A percentile compares a stretch with the other conserved stretches of the same genome.
These are phyloP conservation scores for Spodoptera litura DNA, from an alignment of 1,140 invertebrate species.

Conservation along the genomic window DNA sequence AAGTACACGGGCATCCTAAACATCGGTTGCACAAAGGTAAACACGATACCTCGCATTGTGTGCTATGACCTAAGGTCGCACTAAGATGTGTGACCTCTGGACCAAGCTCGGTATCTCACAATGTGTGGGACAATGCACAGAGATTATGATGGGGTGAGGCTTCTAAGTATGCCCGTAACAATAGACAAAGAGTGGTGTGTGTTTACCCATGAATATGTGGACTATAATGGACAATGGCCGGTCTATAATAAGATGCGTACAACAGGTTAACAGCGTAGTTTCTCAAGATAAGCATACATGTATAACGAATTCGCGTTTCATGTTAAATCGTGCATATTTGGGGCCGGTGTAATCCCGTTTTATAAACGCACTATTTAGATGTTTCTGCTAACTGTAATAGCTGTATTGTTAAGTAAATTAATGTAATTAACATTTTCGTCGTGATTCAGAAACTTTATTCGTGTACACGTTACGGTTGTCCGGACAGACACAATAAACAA, in stretches of 20 bases:
- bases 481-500: slow-evolving; percentile 58
- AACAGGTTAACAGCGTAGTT: slow-evolving; percentile 79
- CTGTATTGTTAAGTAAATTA: slow-evolving; percentile 79
- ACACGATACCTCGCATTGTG: slow-evolving; percentile 71
- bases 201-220: slow-evolving; percentile 84
- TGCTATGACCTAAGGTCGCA: slow-evolving; percentile 75
- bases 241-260: slow-evolving; percentile 76
- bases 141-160: slow-evolving; percentile 76
- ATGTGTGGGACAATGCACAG: slow-evolving; percentile 69
- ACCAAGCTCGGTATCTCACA: slow-evolving; percentile 72
- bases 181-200: slow-evolving; percentile 81
- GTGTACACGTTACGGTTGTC: slow-evolving; percentile 53
- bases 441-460: slow-evolving; percentile 42
- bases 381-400: slow-evolving; percentile 70
- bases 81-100: slow-evolving; percentile 72
- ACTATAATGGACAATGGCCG: slow-evolving; percentile 78
- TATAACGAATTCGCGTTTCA: slow-evolving; percentile 84
- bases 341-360: slow-evolving; percentile 74
- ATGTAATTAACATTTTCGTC: slow-evolving; percentile 65
- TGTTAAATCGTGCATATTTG: slow-evolving; percentile 82
- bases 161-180: slow-evolving; percentile 83
- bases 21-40: slow-evolving; percentile 77
- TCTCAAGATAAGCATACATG: slow-evolving; percentile 82
- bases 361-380: slow-evolving; percentile 81
- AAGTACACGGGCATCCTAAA: slow-evolving; percentile 66